A percentile compares a stretch with the other conserved stretches of the same genome.
Conservation (phyloP, 2,797 vertebrate genomes). For the Manis crassicaudata region DNA sequence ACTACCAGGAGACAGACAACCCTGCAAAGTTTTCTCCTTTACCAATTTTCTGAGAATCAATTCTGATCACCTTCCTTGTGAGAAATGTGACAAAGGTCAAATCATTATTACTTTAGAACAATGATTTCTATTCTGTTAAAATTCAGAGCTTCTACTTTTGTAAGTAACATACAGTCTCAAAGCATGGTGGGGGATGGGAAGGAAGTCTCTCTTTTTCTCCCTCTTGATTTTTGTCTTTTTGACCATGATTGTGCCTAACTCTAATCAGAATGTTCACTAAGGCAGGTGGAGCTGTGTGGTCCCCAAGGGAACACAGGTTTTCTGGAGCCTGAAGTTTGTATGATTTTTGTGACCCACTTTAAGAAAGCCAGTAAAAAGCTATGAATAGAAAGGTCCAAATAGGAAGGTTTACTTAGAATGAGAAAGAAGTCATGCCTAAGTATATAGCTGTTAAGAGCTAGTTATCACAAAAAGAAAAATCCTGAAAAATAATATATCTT, state of each 20-base stretch:
- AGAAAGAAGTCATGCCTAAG: neutral
- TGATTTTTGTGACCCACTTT: neutral
- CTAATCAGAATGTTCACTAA: neutral
- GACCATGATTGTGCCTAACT: neutral
- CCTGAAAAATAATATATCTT: neutral
- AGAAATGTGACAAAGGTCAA: neutral
- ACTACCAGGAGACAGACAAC: neutral
- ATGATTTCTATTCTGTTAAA: neutral
- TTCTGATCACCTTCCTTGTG: neutral
- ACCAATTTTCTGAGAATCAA: neutral
- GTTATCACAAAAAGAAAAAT: neutral
- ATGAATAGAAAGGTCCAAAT: neutral
- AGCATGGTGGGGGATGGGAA: neutral
- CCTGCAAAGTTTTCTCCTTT: neutral
- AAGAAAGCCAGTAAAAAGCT: conserved; percentile 37
- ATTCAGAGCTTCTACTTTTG: neutral
- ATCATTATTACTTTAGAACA: neutral
- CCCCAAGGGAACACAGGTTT: neutral
- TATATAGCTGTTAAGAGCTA: conserved; percentile 36
- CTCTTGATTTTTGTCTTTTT: neutral
- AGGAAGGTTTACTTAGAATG: neutral
- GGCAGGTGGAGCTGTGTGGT: neutral
- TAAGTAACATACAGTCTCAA: neutral
- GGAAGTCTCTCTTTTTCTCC: neutral
- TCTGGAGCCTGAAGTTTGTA: neutral